A percentile compares a stretch with the other conserved stretches of the same genome.
These are phyloP conservation scores for Microplitis mediator DNA, from an alignment of 1,140 invertebrate genomes.

Conservation along the genomic window DNA sequence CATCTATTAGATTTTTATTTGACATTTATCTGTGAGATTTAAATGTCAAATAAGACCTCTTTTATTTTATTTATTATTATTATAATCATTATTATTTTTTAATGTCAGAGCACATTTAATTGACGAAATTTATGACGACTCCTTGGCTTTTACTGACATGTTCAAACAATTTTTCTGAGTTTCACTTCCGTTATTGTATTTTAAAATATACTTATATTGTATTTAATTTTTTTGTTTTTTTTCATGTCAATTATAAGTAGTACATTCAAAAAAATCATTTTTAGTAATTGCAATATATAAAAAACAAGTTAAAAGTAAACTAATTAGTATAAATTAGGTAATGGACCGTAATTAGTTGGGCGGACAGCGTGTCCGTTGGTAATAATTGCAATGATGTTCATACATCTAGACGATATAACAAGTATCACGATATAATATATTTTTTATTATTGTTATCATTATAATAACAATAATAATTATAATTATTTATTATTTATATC, in stretches of 20 bases:
- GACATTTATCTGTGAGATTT: too few species aligned
- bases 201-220: too few species aligned
- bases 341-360: slow-evolving; percentile 21
- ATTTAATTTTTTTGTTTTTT: too few species aligned
- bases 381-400: slow-evolving; percentile 12
- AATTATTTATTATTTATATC: slow-evolving; percentile 2
- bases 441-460: background rate
- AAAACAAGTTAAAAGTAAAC: slow-evolving; percentile 13
- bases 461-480: background rate
- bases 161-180: too few species aligned
- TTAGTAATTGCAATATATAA: background rate
- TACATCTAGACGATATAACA: background rate
- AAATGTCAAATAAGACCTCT: too few species aligned
- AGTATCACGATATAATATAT: background rate
- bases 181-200: too few species aligned
- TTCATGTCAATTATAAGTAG: too few species aligned
- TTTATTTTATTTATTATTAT: background rate
- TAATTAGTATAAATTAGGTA: slow-evolving; percentile 33
- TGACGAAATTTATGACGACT: too few species aligned
- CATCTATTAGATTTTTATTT: background rate
- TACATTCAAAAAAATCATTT: too few species aligned
- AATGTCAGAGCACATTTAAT: too few species aligned
- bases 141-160: too few species aligned
- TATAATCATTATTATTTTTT: too few species aligned
- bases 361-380: slow-evolving; percentile 10